A percentile compares a stretch with the other conserved stretches of the same genome.
phyloP scores from a whole-genome alignment of 2,888 invertebrate species.

The Hoplodrina blanda region DNA sequence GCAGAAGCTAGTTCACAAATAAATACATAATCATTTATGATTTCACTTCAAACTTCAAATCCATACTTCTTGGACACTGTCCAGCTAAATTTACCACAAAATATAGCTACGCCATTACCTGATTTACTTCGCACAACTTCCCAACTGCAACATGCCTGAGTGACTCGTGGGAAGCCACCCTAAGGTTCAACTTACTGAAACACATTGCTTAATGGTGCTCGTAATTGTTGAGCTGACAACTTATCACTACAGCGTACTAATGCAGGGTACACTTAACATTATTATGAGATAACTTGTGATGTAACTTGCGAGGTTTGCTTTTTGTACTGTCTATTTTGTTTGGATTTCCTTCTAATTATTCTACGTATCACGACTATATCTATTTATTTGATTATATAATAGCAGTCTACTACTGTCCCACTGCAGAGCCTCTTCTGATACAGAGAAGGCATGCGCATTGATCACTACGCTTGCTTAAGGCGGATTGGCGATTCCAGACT shows the following conservation, averaged over 20 bases:
- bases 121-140: constrained; percentile 30
- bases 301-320: neutral
- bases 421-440: too few species aligned
- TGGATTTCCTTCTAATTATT: too few species aligned
- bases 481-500: too few species aligned
- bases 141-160: constrained; percentile 12
- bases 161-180: constrained; percentile 19
- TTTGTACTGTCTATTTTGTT: neutral
- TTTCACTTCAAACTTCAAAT: constrained; percentile 6
- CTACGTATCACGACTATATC: too few species aligned
- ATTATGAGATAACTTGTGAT: constrained; percentile 29
- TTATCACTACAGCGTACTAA: constrained; percentile 53
- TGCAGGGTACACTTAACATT: constrained; percentile 30
- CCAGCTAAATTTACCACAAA: constrained; percentile 30
- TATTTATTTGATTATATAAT: too few species aligned
- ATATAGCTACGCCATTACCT: constrained; percentile 22
- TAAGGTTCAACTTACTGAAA: constrained; percentile 51
- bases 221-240: constrained; percentile 53
- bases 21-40: neutral
- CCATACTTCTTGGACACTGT: constrained; percentile 7
- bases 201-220: constrained; percentile 56
- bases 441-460: too few species aligned
- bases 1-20: too few species aligned
- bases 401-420: too few species aligned
- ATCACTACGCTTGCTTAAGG: too few species aligned